Conservation (phyloP, 2,888 invertebrate species). For the Apamea sordens region DNA sequence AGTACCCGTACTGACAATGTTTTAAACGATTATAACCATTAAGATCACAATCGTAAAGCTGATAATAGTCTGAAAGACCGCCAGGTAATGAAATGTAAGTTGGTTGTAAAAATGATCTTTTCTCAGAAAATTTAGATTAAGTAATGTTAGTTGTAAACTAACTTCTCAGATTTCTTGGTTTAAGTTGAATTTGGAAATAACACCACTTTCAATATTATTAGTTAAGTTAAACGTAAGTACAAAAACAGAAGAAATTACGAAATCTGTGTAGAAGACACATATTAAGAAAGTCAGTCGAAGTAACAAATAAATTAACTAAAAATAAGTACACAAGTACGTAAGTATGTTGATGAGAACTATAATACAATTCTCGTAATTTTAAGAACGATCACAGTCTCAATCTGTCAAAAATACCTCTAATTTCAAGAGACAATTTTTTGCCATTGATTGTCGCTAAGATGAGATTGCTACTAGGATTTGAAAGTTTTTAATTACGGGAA, state of each 20-base stretch:
- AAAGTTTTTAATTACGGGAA: not conserved
- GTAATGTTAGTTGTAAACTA: constrained; percentile 29
- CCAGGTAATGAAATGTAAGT: constrained; percentile 50
- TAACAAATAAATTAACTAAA: not conserved
- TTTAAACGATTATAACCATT: constrained; percentile 44
- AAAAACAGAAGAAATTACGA: not conserved
- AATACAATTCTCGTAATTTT: not conserved
- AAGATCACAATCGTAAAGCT: not conserved
- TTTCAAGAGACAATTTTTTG: not conserved
- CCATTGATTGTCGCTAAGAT: not conserved
- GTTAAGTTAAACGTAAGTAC: not conserved
- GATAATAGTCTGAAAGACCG: constrained; percentile 19
- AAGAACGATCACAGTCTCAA: not conserved
- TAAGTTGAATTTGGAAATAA: constrained; percentile 27
- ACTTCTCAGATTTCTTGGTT: constrained; percentile 23
- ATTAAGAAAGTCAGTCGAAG: not conserved
- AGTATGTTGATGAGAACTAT: not conserved
- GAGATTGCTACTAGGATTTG: not conserved
- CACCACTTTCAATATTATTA: constrained; percentile 13
- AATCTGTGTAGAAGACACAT: not conserved
- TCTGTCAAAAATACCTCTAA: not conserved
- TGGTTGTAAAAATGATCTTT: constrained; percentile 33
- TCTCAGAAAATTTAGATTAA: constrained; percentile 54
- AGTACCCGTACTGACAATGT: not conserved
- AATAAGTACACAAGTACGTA: not conserved